Percentiles rank a stretch among this genome's conserved stretches.
phyloP scores from a whole-genome alignment of 2,797 vertebrate species.

The Xenops minutus region DNA sequence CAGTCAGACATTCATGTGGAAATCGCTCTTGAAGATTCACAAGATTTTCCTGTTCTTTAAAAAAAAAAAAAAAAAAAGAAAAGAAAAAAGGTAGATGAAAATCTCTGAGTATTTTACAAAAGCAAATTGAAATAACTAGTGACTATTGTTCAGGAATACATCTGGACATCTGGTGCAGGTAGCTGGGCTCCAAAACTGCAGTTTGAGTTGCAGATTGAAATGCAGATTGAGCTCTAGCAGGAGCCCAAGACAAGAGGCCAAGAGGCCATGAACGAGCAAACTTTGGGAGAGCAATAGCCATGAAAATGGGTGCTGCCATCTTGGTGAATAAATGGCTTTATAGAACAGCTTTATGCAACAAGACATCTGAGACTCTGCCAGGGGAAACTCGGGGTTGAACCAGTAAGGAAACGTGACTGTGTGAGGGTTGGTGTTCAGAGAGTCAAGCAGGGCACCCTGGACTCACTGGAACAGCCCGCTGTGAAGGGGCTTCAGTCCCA shows the following conservation, averaged over 20 bases:
- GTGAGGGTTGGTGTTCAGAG: not conserved
- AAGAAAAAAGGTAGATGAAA: not conserved
- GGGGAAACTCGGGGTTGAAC: no score
- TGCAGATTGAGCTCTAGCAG: not conserved
- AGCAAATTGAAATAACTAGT: not conserved
- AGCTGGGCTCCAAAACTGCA: no score
- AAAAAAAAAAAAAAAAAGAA: not conserved
- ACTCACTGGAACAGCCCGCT: not conserved
- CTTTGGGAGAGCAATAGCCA: not conserved
- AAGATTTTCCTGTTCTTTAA: not conserved
- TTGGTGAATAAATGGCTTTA: not conserved
- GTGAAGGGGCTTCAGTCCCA: not conserved
- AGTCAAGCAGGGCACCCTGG: rapidly evolving
- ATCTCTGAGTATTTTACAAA: not conserved
- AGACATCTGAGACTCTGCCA: no score
- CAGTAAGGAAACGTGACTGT: not conserved
- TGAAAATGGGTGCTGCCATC: not conserved
- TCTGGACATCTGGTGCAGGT: not conserved
- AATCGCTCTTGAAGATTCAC: not conserved
- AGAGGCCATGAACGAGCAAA: no score
- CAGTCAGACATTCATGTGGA: not conserved
- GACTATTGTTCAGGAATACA: not conserved
- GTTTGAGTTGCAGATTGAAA: not conserved
- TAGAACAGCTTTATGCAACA: not conserved
- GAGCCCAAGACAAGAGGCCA: not conserved